A percentile compares a stretch with the other conserved stretches of the same genome.
Evolutionary conservation across 2,113 vertebrate species (phyloP).

Genomic region (Myanophis thanlyinensis): DNA sequence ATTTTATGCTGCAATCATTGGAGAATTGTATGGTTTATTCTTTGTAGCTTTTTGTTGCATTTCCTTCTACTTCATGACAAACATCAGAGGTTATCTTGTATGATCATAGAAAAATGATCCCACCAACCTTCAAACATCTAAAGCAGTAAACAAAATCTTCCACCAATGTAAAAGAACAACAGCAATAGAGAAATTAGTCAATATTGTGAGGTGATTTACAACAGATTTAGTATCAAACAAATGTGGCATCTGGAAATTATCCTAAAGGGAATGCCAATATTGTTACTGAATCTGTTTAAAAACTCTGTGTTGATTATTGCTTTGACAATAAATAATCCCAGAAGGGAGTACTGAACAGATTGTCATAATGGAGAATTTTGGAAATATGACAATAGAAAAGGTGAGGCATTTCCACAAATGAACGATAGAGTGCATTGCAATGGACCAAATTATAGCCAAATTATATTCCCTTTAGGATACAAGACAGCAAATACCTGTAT

Average conservation of each 20-base stretch:
- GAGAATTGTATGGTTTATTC: background rate
- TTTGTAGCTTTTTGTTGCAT: background rate
- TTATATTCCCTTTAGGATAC: background rate
- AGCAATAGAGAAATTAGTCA: background rate
- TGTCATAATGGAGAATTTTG: background rate
- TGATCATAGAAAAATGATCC: background rate
- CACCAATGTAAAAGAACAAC: background rate
- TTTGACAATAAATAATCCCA: constrained; percentile 29
- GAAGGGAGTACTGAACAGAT: constrained; percentile 17
- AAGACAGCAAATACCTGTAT: background rate
- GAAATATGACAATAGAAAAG: constrained; percentile 7
- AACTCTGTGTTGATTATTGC: background rate
- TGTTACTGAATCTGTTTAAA: constrained; percentile 7
- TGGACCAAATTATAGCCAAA: too few species aligned
- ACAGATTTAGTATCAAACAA: constrained; percentile 11
- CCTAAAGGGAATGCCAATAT: constrained; percentile 10
- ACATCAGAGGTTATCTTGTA: background rate
- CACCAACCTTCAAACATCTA: background rate
- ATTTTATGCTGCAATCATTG: background rate
- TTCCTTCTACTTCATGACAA: background rate
- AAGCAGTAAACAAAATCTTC: background rate
- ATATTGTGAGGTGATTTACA: background rate
- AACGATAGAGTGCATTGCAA: background rate
- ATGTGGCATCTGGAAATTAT: constrained; percentile 8
- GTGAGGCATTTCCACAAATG: background rate